Percentiles rank a stretch among this genome's conserved stretches.
Evolutionary conservation across 2,888 invertebrate species (phyloP).

Genomic region (Argyra leucocephala): DNA sequence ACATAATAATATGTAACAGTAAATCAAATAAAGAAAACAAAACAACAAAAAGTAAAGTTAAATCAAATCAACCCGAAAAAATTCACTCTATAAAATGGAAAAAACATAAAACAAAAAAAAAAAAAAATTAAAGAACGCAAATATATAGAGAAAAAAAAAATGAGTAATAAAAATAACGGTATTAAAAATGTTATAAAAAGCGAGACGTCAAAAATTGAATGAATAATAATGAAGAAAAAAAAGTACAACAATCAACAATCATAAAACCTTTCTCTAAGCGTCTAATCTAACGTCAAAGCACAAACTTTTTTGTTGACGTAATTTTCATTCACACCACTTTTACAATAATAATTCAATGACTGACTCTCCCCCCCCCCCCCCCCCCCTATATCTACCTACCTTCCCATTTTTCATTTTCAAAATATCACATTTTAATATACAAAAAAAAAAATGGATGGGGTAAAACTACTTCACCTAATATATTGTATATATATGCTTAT

Average conservation of each 20-base stretch:
- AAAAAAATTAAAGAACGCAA: background rate
- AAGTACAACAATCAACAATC: background rate
- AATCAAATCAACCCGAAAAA: background rate
- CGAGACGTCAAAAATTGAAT: background rate
- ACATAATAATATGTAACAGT: background rate
- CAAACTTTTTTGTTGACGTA: background rate
- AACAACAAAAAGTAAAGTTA: background rate
- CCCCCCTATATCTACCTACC: too few relatives aligned
- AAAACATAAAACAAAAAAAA: background rate
- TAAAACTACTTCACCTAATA: too few relatives aligned
- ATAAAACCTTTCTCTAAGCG: background rate
- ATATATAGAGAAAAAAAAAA: background rate
- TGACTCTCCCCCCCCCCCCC: too few relatives aligned
- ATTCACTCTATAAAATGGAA: background rate
- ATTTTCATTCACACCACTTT: background rate
- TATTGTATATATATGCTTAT: too few relatives aligned
- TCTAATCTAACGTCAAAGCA: conserved; percentile 1
- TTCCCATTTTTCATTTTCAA: too few relatives aligned
- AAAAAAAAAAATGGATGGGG: too few relatives aligned
- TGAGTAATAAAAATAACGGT: background rate
- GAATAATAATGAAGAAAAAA: background rate
- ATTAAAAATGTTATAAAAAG: background rate
- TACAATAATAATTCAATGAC: too few relatives aligned
- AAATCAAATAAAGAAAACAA: background rate
- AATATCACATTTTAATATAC: too few relatives aligned